Conservation (phyloP, 2,797 vertebrate genomes). For the Salarias fasciatus region DNA sequence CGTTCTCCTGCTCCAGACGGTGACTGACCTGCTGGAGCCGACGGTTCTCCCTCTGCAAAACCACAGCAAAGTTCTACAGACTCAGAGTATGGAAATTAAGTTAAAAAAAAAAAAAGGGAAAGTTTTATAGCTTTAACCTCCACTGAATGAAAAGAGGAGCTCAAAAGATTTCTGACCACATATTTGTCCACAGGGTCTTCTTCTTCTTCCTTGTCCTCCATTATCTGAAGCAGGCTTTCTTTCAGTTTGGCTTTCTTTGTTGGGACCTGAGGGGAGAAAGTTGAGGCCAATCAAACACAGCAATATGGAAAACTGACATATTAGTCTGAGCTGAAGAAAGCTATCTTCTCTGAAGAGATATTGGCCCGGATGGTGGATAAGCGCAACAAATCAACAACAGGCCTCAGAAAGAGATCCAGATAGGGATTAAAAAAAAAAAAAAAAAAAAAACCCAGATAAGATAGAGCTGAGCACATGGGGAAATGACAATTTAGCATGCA, state of each 20-base stretch:
- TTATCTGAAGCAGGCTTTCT: constrained; percentile 60
- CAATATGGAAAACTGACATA: constrained; percentile 22
- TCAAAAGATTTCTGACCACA: constrained; percentile 62
- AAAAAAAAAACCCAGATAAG: constrained; percentile 47
- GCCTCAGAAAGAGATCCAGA: constrained; percentile 44
- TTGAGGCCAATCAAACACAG: constrained; percentile 17
- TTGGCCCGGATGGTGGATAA: constrained; percentile 25
- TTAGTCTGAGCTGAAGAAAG: constrained; percentile 42
- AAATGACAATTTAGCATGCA: constrained; percentile 31
- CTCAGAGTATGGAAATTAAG: neutral
- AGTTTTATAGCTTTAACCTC: too few species aligned
- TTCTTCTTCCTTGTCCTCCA: constrained; percentile 40
- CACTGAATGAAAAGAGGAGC: too few species aligned
- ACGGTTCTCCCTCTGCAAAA: constrained; percentile 88
- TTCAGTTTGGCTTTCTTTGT: constrained; percentile 66
- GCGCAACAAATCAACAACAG: constrained; percentile 45
- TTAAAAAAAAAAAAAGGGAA: too few species aligned
- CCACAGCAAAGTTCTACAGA: neutral
- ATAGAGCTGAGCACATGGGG: constrained; percentile 27
- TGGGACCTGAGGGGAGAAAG: constrained; percentile 61
- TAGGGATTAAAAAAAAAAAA: constrained; percentile 20
- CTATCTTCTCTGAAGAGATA: constrained; percentile 50
- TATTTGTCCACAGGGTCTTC: constrained; percentile 72
- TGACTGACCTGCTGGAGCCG: constrained; percentile 91
- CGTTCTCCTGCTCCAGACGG: constrained; percentile 95